phyloP scores from a whole-genome alignment of 2,797 vertebrate species.

The Hoplostethus mediterraneus region DNA sequence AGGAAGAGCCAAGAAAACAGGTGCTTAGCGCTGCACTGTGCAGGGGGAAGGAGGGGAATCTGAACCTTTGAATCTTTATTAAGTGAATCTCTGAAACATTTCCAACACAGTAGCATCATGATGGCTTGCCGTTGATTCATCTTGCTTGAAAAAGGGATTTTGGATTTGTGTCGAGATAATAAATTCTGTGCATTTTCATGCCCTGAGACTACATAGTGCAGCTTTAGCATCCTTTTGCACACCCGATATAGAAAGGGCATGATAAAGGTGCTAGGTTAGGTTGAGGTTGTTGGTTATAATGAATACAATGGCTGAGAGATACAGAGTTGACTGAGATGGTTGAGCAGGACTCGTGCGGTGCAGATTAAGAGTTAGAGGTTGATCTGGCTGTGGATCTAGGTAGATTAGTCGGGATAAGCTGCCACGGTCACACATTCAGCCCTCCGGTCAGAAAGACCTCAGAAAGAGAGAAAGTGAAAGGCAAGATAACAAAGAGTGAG shows the following conservation, averaged over 20 bases:
- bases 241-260: not conserved
- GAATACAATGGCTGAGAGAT: not conserved
- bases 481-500: not conserved
- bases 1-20: not conserved
- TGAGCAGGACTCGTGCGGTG: slow-evolving; percentile 14
- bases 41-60: not conserved
- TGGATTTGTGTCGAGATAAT: no score
- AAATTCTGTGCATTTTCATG: no score
- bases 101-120: no score
- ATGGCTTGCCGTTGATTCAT: no score
- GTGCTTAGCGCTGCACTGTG: not conserved
- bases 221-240: not conserved
- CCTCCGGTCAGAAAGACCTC: slow-evolving; percentile 37
- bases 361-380: slow-evolving; percentile 62
- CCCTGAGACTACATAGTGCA: no score
- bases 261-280: not conserved
- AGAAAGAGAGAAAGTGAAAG: not conserved
- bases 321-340: not conserved
- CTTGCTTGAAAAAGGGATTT: no score
- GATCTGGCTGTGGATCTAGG: slow-evolving; percentile 61
- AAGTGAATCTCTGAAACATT: no score
- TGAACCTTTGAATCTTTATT: no score
- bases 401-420: slow-evolving; percentile 72
- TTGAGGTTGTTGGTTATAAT: not conserved
- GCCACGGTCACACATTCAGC: slow-evolving; percentile 63